Base-by-base conservation (phyloP, 2,888 invertebrate genomes). In the Mystacides longicornis region DNA sequence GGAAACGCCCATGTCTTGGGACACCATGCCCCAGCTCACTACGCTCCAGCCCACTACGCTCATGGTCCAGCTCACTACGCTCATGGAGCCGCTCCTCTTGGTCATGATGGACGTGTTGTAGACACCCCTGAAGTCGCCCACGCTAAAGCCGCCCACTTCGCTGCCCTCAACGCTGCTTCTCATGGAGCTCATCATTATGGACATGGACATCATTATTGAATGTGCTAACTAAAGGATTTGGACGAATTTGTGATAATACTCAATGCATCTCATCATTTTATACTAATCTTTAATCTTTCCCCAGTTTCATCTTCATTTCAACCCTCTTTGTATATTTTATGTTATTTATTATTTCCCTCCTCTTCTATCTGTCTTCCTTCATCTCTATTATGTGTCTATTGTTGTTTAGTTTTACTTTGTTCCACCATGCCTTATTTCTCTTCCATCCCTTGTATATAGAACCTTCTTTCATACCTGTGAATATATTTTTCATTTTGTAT, bases 21-120 rank as follows among this genome's bases (percentile, higher is more conserved):
- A 43, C 45, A 43, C 52, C 21, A 46, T 14, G 31, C 23, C 52
- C 27, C 42, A 20, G 46, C 46, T 22, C 46, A 19, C 51, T n/a
- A 42, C 43, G 3, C 14, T 37, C 3, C 3, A 3, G 45, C 20
- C 18, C 45, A 45, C 20, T 3, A 3, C 11, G 45, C 45, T 14
- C 27, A 27, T 27, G 27, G 27, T 7, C n/a, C n/a, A n/a, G n/a
- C n/a, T n/a, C 45, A 45, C 45, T 45, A 45, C 20, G 45, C 45
- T 19, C 45, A 45, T 45, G 45, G 45, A 3, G 45, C 20, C 5
- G 45, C 45, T 21, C 45, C 45, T 21, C 19, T 45, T 21, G 45
- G 45, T 45, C 45, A 45, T 21, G 45, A 45, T 21, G 45, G 45
- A 20, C 45, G 20, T 3, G 45, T 45, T 14, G 45, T 45, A 7